These are phyloP conservation scores for Plecturocebus donacophilus DNA, from an alignment of 2,113 vertebrate genomes.

Conservation along the genomic window DNA sequence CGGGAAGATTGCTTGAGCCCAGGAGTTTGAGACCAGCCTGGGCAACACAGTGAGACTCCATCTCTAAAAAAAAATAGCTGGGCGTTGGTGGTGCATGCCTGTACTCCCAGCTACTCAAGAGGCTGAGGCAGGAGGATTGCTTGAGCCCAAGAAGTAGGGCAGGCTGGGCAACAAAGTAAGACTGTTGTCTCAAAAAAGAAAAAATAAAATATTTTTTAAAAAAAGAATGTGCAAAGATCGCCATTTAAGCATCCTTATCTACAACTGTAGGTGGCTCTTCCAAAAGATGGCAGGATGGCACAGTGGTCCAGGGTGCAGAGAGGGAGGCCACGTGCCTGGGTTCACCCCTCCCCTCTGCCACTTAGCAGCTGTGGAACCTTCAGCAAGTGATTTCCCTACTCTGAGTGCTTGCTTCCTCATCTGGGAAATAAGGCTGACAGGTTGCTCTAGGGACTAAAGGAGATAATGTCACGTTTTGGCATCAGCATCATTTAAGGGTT, in stretches of 20 bases:
- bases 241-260: background rate
- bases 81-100: too few species aligned
- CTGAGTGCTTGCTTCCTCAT: background rate
- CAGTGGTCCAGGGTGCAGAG: too few species aligned
- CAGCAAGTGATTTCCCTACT: background rate
- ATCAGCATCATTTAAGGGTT: background rate
- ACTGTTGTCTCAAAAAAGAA: too few species aligned
- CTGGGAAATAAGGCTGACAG: background rate
- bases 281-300: background rate
- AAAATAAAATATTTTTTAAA: too few species aligned
- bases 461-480: background rate
- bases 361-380: background rate
- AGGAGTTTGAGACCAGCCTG: too few species aligned
- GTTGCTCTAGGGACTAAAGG: background rate
- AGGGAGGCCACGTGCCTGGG: fast-evolving
- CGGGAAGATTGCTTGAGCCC: too few species aligned
- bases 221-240: background rate
- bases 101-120: too few species aligned
- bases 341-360: background rate
- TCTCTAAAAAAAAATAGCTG: too few species aligned
- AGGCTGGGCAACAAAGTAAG: too few species aligned
- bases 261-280: background rate
- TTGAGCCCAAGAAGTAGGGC: too few species aligned
- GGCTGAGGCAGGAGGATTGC: too few species aligned
- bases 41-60: too few species aligned